Evolutionary conservation across 2,888 invertebrate genomes (phyloP), one percentile per base, ranked within the genome.

Genomic region (Cheilosia pagana): DNA sequence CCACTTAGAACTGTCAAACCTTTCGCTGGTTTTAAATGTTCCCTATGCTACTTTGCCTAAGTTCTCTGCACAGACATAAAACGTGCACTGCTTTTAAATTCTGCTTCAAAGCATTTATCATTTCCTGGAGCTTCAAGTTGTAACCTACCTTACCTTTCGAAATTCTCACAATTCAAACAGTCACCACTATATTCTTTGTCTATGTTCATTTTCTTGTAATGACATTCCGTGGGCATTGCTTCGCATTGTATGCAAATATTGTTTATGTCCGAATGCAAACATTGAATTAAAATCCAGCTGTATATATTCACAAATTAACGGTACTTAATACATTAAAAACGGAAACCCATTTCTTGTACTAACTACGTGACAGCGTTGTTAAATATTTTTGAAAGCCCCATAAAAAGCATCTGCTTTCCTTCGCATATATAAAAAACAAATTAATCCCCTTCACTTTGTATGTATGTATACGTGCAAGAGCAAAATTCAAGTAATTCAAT

Each of bases 321-420:
- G 67, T 72, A 62, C 68, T 25, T 50, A 50, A 50, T 3, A 6
- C 50, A 50, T 23, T 12, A 25, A 21, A 50, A 21, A 23, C 43
- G 50, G 74, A 62, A 74, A 45, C 62, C 52, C 78, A 78, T 78
- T 68, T 57, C 43, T 78, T 53, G 68, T 68, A 74, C 70, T 65
- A 83, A 79, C 68, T 74, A 83, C 78, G 74, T 79, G 82, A 78
- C 67, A 83, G 68, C 23, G 48, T 74, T 82, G 72, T 70, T 78
- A 78, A 78, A 74, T 50, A 74, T 83, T 74, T 68, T 71, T 68
- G 7, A n/a, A 28, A 79, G 53, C 45, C 63, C 59, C 68, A 83
- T 79, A 70, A 79, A 83, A 55, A 70, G 41, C 59, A 48, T 60
- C 68, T 57, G 72, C 57, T 55, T 31, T 35, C 45, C 10, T 65